Conservation (phyloP, 2,888 invertebrate genomes). For the Lamellibrachia satsuma region DNA sequence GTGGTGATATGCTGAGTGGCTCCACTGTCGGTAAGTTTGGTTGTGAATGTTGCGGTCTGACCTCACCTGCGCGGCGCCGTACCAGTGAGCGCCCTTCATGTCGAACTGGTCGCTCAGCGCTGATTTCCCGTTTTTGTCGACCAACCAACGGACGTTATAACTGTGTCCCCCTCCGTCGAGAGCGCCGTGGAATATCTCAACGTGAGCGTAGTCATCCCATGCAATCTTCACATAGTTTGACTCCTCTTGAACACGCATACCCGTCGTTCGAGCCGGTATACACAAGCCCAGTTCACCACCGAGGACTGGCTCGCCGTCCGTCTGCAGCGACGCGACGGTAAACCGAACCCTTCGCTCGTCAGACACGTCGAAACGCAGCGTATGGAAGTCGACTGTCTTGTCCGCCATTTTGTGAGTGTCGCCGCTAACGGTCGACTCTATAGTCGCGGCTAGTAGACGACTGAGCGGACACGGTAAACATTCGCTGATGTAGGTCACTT, state of each 20-base stretch:
- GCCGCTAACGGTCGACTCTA: neutral
- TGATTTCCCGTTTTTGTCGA: neutral
- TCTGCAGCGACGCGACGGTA: neutral
- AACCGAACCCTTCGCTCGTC: neutral
- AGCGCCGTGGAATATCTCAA: neutral
- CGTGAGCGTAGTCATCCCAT: neutral
- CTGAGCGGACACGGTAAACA: neutral
- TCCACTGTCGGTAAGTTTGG: no score
- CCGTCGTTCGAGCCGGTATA: neutral
- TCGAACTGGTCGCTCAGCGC: neutral
- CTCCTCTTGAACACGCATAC: conserved; percentile 1
- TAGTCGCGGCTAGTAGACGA: neutral
- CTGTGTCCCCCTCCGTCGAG: neutral
- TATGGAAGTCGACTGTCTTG: neutral
- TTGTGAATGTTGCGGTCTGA: no score
- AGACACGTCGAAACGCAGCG: neutral
- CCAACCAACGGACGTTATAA: neutral
- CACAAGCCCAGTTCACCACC: neutral
- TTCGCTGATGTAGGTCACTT: conserved; percentile 8
- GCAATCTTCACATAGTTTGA: neutral
- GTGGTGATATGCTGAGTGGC: no score
- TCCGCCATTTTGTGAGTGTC: neutral
- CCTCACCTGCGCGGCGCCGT: conserved; percentile 12
- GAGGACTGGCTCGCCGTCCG: neutral
- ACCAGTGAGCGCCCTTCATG: neutral